Base-by-base conservation (phyloP, 2,113 vertebrate species). In the Rhinolophus sinicus region DNA sequence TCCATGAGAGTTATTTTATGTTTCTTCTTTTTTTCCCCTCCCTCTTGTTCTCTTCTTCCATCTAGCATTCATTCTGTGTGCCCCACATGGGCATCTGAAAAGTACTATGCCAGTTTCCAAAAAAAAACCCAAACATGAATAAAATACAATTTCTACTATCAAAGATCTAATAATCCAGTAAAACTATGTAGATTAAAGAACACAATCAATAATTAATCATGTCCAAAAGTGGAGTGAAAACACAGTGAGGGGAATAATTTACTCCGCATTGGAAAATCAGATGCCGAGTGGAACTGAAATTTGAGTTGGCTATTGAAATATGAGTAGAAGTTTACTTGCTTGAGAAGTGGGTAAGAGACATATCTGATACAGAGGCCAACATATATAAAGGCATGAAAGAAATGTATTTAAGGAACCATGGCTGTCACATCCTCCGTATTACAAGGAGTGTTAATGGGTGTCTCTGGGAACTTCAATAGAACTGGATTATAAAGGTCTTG, bases 381-480 rank as follows among this genome's bases (percentile, higher is more conserved):
- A 8, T 38, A 22, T 38, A 4, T 60, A 60, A 80, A 47, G 58
- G 28, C 33, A 40, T 12, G 26, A 54, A 56, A 73, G 6, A 78
- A 78, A 30, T 19, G 3, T 8, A 16, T 76, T 30, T 47, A 60
- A 1, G 47, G 13, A 70, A 12, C 1, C 2, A 40, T 0, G 2
- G 1, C 8, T 35, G 28, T 2, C 50, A 2, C 44, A 62, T 16
- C 82, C 22, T 47, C 3, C 22, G 2, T n/a, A 8, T 60, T 69
- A 24, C 0, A 65, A 33, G 11, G 50, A 84, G 35, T 93, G 12
- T 16, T 0, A 14, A 2, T 0, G 1, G 18, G n/a, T 72, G 33
- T 30, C 15, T 50, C 33, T 69, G 40, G 62, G 10, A 90, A 40
- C 60, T 73, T 73, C 73, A 92, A 56, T 64, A 18, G 15, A 94